Evolutionary conservation across 2,797 vertebrate species (phyloP).

Genomic region (Gila robusta): DNA sequence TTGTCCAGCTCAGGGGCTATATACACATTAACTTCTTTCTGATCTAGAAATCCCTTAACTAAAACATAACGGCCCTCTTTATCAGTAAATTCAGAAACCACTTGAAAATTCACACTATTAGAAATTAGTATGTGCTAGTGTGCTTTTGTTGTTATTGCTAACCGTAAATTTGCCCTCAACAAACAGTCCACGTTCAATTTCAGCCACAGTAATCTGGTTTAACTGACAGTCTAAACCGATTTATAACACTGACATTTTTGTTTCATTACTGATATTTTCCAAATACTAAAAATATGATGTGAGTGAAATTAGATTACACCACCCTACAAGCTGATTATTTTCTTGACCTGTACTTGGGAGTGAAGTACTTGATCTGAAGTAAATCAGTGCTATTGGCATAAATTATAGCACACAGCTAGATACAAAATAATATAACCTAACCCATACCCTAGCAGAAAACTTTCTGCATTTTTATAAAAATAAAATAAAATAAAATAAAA

Average conservation of each 20-base stretch:
- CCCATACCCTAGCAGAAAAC: neutral
- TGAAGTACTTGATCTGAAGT: neutral
- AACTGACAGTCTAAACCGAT: neutral
- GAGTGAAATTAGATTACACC: neutral
- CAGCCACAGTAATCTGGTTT: neutral
- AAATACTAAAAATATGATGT: neutral
- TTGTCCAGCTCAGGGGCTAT: no score
- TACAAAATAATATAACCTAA: neutral
- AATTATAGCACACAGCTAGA: neutral
- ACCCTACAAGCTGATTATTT: neutral
- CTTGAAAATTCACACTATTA: no score
- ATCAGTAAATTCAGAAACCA: no score
- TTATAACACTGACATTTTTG: neutral
- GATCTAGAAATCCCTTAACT: no score
- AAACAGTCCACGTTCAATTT: constrained; percentile 1
- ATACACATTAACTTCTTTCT: no score
- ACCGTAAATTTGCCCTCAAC: constrained; percentile 3
- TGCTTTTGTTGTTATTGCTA: neutral
- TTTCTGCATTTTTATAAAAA: neutral
- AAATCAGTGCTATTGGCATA: neutral
- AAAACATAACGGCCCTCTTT: no score
- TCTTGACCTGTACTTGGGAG: neutral
- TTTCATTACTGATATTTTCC: neutral
- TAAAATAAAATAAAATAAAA: no score
- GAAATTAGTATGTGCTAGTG: no score